Evolutionary conservation across 2,797 vertebrate species (phyloP).

Genomic region (Knipowitschia caucasica): DNA sequence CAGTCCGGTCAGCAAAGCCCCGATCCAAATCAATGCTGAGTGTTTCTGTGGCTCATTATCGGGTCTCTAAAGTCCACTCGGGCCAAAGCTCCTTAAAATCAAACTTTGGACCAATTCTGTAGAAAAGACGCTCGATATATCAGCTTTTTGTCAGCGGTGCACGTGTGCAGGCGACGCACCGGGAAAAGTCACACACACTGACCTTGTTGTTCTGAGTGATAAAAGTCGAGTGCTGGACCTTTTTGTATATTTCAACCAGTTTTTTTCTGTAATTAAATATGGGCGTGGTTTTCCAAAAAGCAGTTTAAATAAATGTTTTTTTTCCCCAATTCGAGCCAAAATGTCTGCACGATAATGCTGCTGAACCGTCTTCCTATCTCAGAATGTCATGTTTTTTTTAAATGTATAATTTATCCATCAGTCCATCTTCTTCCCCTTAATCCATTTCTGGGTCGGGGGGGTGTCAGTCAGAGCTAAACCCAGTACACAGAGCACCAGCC

Average conservation of each 20-base stretch:
- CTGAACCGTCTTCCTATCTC: too few relatives aligned
- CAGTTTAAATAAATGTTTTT: too few relatives aligned
- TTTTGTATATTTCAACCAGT: neutral
- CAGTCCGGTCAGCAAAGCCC: conserved; percentile 44
- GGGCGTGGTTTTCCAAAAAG: too few relatives aligned
- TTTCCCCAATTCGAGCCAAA: too few relatives aligned
- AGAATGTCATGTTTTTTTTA: too few relatives aligned
- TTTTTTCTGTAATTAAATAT: too few relatives aligned
- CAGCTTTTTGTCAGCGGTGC: conserved; percentile 34
- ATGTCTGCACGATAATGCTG: too few relatives aligned
- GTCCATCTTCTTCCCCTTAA: too few relatives aligned
- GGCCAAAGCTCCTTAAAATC: conserved; percentile 42
- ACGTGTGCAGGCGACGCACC: conserved; percentile 33
- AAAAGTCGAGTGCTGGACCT: neutral
- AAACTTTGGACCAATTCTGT: neutral
- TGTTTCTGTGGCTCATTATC: conserved; percentile 54
- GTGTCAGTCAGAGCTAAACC: too few relatives aligned
- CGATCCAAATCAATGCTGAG: conserved; percentile 53
- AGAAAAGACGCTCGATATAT: conserved; percentile 33
- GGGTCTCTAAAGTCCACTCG: conserved; percentile 26
- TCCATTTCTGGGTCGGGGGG: too few relatives aligned
- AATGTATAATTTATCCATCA: too few relatives aligned
- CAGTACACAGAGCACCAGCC: too few relatives aligned
- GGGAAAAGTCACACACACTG: neutral
- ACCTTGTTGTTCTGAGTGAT: neutral